A percentile compares a stretch with the other conserved stretches of the same genome.
Conservation (phyloP, 2,797 vertebrate genomes). For the Rhinella marina region DNA sequence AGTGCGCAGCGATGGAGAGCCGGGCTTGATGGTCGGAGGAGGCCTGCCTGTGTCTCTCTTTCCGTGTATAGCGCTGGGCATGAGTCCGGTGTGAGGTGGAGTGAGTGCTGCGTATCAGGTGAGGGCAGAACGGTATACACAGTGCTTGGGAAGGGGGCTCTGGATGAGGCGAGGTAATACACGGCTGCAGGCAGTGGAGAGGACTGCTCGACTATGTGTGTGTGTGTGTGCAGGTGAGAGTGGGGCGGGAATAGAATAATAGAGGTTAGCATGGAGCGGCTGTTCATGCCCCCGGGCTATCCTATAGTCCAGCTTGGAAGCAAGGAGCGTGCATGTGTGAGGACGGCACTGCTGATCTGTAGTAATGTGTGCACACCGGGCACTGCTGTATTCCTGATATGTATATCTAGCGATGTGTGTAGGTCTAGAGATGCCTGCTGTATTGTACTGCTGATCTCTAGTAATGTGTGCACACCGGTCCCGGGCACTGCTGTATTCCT, state of each 20-base stretch:
- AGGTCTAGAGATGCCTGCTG: too few relatives aligned
- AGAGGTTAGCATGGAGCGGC: neutral
- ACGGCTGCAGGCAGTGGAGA: neutral
- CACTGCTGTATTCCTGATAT: too few relatives aligned
- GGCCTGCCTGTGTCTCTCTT: slow-evolving; percentile 60
- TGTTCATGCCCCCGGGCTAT: neutral
- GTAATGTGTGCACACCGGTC: too few relatives aligned
- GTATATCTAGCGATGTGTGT: too few relatives aligned
- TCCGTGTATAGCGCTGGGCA: slow-evolving; percentile 63
- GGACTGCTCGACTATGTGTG: too few relatives aligned
- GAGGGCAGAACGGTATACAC: slow-evolving; percentile 31
- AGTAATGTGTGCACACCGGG: too few relatives aligned
- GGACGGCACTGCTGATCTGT: too few relatives aligned
- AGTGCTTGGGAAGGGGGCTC: neutral
- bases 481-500: too few relatives aligned
- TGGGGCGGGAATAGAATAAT: neutral
- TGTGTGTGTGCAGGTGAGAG: slow-evolving; percentile 4
- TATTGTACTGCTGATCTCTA: too few relatives aligned
- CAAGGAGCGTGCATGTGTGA: too few relatives aligned
- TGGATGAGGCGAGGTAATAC: too few relatives aligned
- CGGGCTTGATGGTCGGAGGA: slow-evolving; percentile 68
- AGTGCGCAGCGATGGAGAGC: slow-evolving; percentile 81
- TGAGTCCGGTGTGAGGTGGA: slow-evolving; percentile 65
- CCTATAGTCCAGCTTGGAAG: too few relatives aligned
- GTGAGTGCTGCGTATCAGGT: slow-evolving; percentile 64